Evolutionary conservation across 2,888 invertebrate species (phyloP), one percentile per base, ranked within the genome.

Genomic region (Frankliniella intonsa): DNA sequence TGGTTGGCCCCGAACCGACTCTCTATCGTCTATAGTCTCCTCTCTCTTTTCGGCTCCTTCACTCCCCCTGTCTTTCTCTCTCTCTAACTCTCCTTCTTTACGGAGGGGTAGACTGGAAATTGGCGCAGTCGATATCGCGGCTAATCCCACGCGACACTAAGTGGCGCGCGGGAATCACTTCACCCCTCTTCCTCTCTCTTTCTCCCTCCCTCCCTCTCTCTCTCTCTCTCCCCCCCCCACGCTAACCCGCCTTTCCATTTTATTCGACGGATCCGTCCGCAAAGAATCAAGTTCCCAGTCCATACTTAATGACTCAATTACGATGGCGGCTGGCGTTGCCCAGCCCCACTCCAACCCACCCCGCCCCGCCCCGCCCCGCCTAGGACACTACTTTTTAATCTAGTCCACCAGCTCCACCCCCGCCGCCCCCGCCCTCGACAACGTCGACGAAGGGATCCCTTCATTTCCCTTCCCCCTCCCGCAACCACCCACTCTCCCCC

Each of bases 221-320:
- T 62, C 11, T 62, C 62, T 62, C 11, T 62, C 14, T 62, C 62
- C 14, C 62, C 3, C 55, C 9, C 55, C 7, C 17, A 5, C 55
- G 3, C 55, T 17, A 3, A 17, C 55, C 55, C 3, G 38, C 38
- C 38, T 38, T 38, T 38, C 38, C 38, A 38, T 38, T 38, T 38
- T 38, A 38, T 38, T 38, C 38, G 38, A 38, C 38, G 38, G 38
- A 38, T 38, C 38, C 38, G 38, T 2, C 38, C 38, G 38, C 38
- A 38, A 38, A 38, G 38, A 38, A 38, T 38, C 38, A 38, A 38
- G 38, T 38, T 38, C 38, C 38, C 38, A 76, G 69, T 76, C 69
- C 69, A 76, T 76, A 10, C 69, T 25, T 76, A 25, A 76, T 76
- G 69, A 76, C 69, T 76, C 69, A 76, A 76, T 76, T 76, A 76